These are phyloP conservation scores for Phortica okadai DNA, from an alignment of 2,888 invertebrate genomes.

Conservation along the genomic window DNA sequence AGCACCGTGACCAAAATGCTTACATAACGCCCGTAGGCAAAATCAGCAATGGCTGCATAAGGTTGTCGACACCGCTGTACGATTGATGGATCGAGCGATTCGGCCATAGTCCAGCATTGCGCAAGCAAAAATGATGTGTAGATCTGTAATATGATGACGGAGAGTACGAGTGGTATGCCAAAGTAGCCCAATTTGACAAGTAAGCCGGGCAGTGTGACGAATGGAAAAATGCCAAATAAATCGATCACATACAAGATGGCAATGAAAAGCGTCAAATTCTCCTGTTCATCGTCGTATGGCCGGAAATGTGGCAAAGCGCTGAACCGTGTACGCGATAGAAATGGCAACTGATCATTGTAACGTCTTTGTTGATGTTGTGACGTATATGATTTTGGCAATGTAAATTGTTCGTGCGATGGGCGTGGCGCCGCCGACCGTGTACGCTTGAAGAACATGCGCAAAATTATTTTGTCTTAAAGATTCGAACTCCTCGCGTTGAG, in stretches of 20 bases:
- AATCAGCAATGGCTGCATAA: constrained; percentile 88
- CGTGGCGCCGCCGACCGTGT: constrained; percentile 56
- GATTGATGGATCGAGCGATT: constrained; percentile 83
- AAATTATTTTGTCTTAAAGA: neutral
- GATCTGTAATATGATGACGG: constrained; percentile 84
- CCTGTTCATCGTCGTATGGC: constrained; percentile 59
- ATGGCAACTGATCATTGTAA: constrained; percentile 72
- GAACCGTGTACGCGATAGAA: constrained; percentile 70
- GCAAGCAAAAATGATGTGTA: constrained; percentile 90
- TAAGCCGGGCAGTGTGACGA: constrained; percentile 85
- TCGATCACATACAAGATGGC: constrained; percentile 87
- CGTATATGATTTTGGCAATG: constrained; percentile 59
- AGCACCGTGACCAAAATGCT: constrained; percentile 82
- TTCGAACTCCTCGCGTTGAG: constrained; percentile 49
- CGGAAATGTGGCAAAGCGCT: constrained; percentile 73
- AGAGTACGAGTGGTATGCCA: constrained; percentile 83
- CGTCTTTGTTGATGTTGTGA: constrained; percentile 54
- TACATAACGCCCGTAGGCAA: constrained; percentile 83
- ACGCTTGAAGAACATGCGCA: constrained; percentile 62
- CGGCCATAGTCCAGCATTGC: constrained; percentile 88
- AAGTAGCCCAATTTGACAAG: constrained; percentile 86
- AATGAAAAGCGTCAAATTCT: constrained; percentile 81
- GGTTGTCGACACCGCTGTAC: constrained; percentile 84
- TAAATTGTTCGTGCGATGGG: constrained; percentile 60
- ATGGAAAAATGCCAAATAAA: constrained; percentile 89